Evolutionary conservation across 2,888 invertebrate genomes (phyloP), one percentile per base, ranked within the genome.

Genomic region (Volucella zonaria): DNA sequence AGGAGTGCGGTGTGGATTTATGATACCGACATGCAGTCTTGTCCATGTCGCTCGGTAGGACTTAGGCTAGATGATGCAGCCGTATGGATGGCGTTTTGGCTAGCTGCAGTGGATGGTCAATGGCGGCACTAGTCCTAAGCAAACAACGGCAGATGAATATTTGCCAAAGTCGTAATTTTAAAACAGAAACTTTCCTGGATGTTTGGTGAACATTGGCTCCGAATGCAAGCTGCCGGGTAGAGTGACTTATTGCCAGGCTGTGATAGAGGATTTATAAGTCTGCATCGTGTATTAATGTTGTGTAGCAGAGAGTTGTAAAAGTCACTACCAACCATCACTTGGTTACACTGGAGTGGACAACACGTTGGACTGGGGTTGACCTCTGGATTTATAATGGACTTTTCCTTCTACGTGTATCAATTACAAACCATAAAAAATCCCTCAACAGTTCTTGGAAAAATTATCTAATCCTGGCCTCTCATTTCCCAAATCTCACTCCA

Each of bases 151-250:
- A 78, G 67, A 73, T 67, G 78, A 82, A 73, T 73, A 66, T 68
- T 82, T 82, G 78, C 82, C 71, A 82, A 73, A 68, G 73, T 52
- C 73, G 62, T 77, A 77, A 77, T 58, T 73, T 67, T 73, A 38
- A 51, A 51, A 49, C 61, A 31, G 66, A 54, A 78, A 78, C 77
- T 73, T 78, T 78, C 56, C 15, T 40, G n/a, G 15, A 61, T 40
- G 51, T 8, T 14, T 43, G 14, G 1, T 23, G 66, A 18, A 12
- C n/a, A 15, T 18, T 11, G 42, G 49, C 49, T 47, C 45, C 2
- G 31, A 40, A 15, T 11, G 56, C 75, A 58, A 52, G 38, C 70
- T 70, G 77, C 49, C 71, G 49, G 15, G 31, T 31, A 11, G 54
- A 61, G 51, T 77, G 82, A 82, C 77, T 82, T 77, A 77, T 77